A percentile compares a stretch with the other conserved stretches of the same genome.
phyloP scores from a whole-genome alignment of 2,888 invertebrate genomes.

The Calameuta pallipes region DNA sequence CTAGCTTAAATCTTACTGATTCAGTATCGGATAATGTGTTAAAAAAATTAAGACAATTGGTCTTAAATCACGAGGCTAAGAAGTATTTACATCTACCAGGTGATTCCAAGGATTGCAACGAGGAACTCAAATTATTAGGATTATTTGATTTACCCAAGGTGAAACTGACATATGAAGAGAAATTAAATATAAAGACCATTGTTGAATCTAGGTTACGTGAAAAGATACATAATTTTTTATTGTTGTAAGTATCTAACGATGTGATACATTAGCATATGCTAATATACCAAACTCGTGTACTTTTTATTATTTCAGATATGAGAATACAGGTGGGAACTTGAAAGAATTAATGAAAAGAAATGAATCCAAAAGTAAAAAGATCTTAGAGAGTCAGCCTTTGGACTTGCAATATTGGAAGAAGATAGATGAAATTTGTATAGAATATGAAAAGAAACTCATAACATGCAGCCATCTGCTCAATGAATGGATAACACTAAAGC shows the following conservation, averaged over 20 bases:
- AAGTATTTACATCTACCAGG: conserved; percentile 50
- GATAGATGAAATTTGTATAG: conserved; percentile 55
- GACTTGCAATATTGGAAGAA: conserved; percentile 55
- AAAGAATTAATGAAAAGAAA: conserved; percentile 44
- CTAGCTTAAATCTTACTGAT: conserved; percentile 27
- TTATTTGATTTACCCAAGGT: conserved; percentile 48
- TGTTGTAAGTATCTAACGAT: conserved; percentile 38
- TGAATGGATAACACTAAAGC: conserved; percentile 58
- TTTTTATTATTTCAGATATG: conserved; percentile 45
- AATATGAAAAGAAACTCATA: conserved; percentile 57
- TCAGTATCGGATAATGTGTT: conserved; percentile 28
- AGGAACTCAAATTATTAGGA: conserved; percentile 47
- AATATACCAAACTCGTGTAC: conserved; percentile 10
- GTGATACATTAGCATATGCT: conserved; percentile 1
- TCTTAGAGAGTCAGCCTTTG: conserved; percentile 42
- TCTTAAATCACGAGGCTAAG: conserved; percentile 41
- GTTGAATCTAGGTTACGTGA: conserved; percentile 52
- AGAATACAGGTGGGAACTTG: conserved; percentile 44
- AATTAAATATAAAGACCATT: conserved; percentile 46
- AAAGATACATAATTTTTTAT: conserved; percentile 48
- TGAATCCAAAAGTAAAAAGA: conserved; percentile 39
- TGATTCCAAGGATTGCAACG: conserved; percentile 33
- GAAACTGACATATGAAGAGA: conserved; percentile 59
- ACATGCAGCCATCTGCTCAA: conserved; percentile 53
- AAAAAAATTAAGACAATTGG: conserved; percentile 44